Percentiles rank a stretch among this genome's conserved stretches.
phyloP scores from a whole-genome alignment of 2,888 invertebrate species.

The Tetropium fuscum region DNA sequence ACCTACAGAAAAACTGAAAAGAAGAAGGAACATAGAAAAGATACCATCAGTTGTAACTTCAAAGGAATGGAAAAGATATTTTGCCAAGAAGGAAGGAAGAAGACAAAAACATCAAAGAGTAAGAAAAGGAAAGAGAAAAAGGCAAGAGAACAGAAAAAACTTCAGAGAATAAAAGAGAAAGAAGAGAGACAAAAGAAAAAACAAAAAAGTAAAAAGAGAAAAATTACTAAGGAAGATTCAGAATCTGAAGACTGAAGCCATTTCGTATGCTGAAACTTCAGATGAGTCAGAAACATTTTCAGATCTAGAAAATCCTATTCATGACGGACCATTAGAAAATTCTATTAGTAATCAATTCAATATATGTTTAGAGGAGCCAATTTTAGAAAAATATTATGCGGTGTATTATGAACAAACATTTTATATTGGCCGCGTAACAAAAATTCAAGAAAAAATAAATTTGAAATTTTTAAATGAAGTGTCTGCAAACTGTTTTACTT shows the following conservation, averaged over 20 bases:
- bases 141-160: background rate
- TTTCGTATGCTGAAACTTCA: background rate
- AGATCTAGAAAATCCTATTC: too few relatives aligned
- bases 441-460: background rate
- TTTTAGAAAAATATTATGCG: too few relatives aligned
- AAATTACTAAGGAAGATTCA: background rate
- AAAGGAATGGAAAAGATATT: background rate
- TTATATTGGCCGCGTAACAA: background rate
- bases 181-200: too few relatives aligned
- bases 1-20: background rate
- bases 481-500: background rate
- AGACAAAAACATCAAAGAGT: too few relatives aligned
- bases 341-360: too few relatives aligned
- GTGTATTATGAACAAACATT: too few relatives aligned
- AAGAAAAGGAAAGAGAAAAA: too few relatives aligned
- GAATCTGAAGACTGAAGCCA: background rate
- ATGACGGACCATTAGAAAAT: too few relatives aligned
- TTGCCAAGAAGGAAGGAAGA: constrained; percentile 2
- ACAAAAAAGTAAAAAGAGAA: too few relatives aligned
- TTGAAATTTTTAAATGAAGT: too few relatives aligned
- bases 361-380: too few relatives aligned
- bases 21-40: background rate
- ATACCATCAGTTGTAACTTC: background rate
- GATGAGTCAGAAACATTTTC: too few relatives aligned
- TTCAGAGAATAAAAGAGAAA: background rate